Base-by-base conservation (phyloP, 2,888 invertebrate species). In the Archips crataeganus region DNA sequence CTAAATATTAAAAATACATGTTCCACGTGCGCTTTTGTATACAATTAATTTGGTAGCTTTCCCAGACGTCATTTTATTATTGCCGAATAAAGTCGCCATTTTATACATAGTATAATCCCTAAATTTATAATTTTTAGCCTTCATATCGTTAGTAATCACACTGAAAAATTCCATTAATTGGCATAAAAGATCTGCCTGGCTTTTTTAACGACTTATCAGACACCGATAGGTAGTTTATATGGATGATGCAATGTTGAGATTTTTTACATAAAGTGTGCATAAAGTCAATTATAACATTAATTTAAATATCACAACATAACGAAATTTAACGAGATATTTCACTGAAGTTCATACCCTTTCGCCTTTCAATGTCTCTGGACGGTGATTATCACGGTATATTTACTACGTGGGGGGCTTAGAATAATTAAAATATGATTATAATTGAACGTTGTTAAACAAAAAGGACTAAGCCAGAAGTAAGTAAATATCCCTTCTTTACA, bases 231-330 rank as follows among this genome's bases (percentile, higher is more conserved):
- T 49, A 49, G 47, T 75, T 60, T 51, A 15, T n/a, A n/a, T 60
- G 62, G 63, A 75, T 81, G 81, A 81, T 79, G 81, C 77, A 81
- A 81, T 74, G 49, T 34, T 13, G n/a, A 70, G 59, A 36, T 23
- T 34, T 36, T 11, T 64, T 8, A 3, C 42, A 34, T 57, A 10
- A 70, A 61, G n/a, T n/a, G n/a, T n/a, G n/a, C n/a, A n/a, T n/a
- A n/a, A n/a, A n/a, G n/a, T n/a, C n/a, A n/a, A n/a, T n/a, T n/a
- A n/a, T n/a, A n/a, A 15, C 51, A 34, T 62, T 42, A 70, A 45
- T 34, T 42, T 36, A 15, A 6, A 3, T 54, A 54, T 54, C 6
- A 15, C 34, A 36, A 15, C 51, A 15, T 70, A 59, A 64, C 45
- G 57, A 70, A 45, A 8, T 64, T 32, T 39, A 36, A 47, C 57